Percentiles rank a stretch among this genome's conserved stretches.
Conservation (phyloP, 1,140 invertebrate species). For the Lepidurus apus region DNA sequence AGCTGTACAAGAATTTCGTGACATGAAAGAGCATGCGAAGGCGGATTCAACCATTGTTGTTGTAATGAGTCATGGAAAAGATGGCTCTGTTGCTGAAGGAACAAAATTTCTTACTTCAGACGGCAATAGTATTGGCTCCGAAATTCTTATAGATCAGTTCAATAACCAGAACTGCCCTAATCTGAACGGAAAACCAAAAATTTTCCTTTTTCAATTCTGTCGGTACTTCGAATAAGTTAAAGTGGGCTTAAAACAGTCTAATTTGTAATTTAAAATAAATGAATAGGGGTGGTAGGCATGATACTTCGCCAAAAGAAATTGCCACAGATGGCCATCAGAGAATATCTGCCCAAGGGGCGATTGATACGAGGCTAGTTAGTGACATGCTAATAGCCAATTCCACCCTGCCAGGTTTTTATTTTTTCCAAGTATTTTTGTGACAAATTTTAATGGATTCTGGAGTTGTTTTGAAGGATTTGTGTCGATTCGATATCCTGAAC, state of each 20-base stretch:
- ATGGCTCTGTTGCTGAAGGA: slow-evolving; percentile 26
- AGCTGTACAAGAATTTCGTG: neutral
- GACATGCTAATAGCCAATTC: slow-evolving; percentile 63
- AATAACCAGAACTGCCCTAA: slow-evolving; percentile 53
- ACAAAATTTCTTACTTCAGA: slow-evolving; percentile 44
- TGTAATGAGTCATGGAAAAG: slow-evolving; percentile 54
- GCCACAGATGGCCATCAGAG: too few relatives aligned
- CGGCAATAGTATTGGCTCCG: slow-evolving; percentile 44
- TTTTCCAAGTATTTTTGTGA: neutral
- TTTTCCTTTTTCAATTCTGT: slow-evolving; percentile 72
- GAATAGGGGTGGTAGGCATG: too few relatives aligned
- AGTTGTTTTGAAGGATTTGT: slow-evolving; percentile 49
- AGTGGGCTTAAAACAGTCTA: neutral
- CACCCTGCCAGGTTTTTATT: slow-evolving; percentile 52
- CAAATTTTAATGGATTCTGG: slow-evolving; percentile 22
- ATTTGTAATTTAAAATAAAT: too few relatives aligned
- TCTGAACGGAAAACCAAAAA: slow-evolving; percentile 63
- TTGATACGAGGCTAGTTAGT: slow-evolving; percentile 45
- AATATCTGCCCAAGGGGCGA: too few relatives aligned
- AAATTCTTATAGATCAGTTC: slow-evolving; percentile 56
- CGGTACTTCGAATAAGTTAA: slow-evolving; percentile 45
- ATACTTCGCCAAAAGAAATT: too few relatives aligned
- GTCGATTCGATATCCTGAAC: slow-evolving; percentile 55
- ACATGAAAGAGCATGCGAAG: slow-evolving; percentile 4
- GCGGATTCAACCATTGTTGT: slow-evolving; percentile 53